phyloP scores from a whole-genome alignment of 2,888 invertebrate genomes.

The Drosophila pegasa region DNA sequence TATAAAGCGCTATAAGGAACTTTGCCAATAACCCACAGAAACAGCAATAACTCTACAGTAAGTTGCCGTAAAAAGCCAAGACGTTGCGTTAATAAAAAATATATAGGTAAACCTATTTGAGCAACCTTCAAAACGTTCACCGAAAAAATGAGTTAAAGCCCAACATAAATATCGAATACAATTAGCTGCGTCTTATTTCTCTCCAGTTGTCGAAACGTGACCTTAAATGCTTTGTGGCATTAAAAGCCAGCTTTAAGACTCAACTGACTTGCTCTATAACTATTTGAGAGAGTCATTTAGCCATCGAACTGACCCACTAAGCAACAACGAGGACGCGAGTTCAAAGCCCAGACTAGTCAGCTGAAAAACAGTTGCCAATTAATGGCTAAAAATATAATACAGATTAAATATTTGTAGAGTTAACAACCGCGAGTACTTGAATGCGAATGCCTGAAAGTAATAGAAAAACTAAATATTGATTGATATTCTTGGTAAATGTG shows the following conservation, averaged over 20 bases:
- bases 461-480: slow-evolving; percentile 2
- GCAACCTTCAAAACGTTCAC: slow-evolving; percentile 21
- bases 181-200: slow-evolving; percentile 12
- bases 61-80: slow-evolving; percentile 10
- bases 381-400: not conserved
- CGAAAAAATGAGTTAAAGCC: not conserved
- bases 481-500: too few relatives aligned
- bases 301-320: slow-evolving; percentile 7
- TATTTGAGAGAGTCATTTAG: not conserved
- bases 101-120: slow-evolving; percentile 12
- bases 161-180: slow-evolving; percentile 15
- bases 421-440: not conserved
- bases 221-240: slow-evolving; percentile 19
- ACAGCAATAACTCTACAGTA: slow-evolving; percentile 13
- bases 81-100: not conserved
- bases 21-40: not conserved
- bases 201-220: slow-evolving; percentile 4
- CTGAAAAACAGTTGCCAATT: too few relatives aligned
- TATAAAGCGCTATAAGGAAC: not conserved
- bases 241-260: slow-evolving; percentile 10
- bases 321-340: not conserved
- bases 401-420: not conserved
- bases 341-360: not conserved
- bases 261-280: not conserved
- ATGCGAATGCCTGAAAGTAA: not conserved